Evolutionary conservation across 2,113 vertebrate genomes (phyloP).

Genomic region (Grus americana): DNA sequence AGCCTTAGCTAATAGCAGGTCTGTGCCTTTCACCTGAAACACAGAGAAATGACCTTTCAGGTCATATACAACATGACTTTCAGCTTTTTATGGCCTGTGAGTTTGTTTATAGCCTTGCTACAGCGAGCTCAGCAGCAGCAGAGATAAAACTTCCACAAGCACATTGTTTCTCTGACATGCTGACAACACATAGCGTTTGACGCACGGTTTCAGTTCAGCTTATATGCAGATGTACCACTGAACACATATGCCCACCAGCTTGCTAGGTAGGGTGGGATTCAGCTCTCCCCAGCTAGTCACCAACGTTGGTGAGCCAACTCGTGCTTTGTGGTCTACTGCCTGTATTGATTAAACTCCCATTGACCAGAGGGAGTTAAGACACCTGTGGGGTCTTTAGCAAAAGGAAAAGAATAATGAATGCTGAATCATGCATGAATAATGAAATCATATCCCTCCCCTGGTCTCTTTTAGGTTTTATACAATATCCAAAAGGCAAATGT

Average conservation of each 20-base stretch:
- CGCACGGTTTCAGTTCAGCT: neutral
- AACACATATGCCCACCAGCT: neutral
- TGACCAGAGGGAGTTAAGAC: neutral
- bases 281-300: neutral
- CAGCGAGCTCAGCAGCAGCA: neutral
- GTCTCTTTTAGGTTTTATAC: neutral
- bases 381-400: neutral
- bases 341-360: neutral
- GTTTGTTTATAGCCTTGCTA: neutral
- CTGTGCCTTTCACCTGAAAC: neutral
- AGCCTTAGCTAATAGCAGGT: neutral
- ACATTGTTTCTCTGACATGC: neutral
- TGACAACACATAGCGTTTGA: neutral
- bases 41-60: neutral
- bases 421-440: neutral
- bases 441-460: neutral
- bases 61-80: neutral
- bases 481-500: neutral
- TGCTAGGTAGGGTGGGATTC: neutral
- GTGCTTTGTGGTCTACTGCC: neutral
- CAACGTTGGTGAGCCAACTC: neutral
- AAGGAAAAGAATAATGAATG: neutral
- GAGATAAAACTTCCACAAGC: neutral
- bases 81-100: neutral
- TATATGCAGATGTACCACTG: neutral